A percentile compares a stretch with the other conserved stretches of the same genome.
Evolutionary conservation across 2,888 invertebrate species (phyloP).

Genomic region (Drosophila limbata): DNA sequence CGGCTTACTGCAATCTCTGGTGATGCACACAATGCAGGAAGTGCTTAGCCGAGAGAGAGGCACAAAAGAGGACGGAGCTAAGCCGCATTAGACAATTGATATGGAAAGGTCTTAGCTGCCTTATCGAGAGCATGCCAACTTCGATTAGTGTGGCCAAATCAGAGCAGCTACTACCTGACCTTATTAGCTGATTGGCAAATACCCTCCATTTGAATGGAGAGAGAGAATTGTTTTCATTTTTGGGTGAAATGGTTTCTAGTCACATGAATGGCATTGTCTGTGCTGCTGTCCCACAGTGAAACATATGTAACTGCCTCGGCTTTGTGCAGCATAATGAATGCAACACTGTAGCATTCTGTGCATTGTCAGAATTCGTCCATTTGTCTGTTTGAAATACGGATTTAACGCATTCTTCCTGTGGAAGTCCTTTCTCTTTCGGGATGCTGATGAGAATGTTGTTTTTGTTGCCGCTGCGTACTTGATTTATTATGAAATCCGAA

Average conservation of each 20-base stretch:
- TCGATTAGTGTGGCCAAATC: slow-evolving; percentile 35
- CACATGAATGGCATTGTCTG: slow-evolving; percentile 27
- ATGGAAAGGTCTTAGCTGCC: slow-evolving; percentile 41
- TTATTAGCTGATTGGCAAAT: slow-evolving; percentile 61
- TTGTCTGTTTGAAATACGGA: slow-evolving; percentile 67
- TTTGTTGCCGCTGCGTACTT: slow-evolving; percentile 47
- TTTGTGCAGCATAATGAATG: slow-evolving; percentile 55
- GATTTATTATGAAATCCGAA: slow-evolving; percentile 80
- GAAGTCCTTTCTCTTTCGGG: slow-evolving; percentile 12
- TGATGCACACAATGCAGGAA: slow-evolving; percentile 35
- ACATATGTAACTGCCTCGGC: slow-evolving; percentile 64
- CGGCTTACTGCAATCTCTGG: slow-evolving; percentile 40
- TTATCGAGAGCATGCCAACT: slow-evolving; percentile 40
- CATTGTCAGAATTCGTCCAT: slow-evolving; percentile 37
- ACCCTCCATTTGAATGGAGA: neutral
- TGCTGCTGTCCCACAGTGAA: slow-evolving; percentile 43
- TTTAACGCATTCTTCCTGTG: slow-evolving; percentile 35
- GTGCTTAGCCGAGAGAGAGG: slow-evolving; percentile 27
- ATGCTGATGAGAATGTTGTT: slow-evolving; percentile 32
- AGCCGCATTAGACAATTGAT: slow-evolving; percentile 48
- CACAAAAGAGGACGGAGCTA: slow-evolving; percentile 16
- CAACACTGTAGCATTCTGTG: slow-evolving; percentile 29
- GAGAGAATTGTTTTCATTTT: neutral
- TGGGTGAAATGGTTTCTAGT: slow-evolving; percentile 8
- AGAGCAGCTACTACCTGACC: slow-evolving; percentile 36